Evolutionary conservation across 2,113 vertebrate species (phyloP).

Genomic region (Poeciliopsis turrubarensis): DNA sequence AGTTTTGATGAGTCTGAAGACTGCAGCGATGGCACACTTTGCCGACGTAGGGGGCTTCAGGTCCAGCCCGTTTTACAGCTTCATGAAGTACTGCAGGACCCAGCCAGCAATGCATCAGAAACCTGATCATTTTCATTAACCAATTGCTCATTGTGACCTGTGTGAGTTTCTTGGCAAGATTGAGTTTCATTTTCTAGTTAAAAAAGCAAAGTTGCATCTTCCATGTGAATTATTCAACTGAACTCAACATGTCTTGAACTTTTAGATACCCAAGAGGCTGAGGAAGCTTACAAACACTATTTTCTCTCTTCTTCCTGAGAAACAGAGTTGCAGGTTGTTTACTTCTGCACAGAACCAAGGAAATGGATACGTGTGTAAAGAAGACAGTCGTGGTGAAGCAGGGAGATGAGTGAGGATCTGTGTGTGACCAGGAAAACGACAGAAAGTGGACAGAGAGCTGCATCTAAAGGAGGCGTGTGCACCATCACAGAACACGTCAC

Average conservation of each 20-base stretch:
- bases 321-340: conserved; percentile 47
- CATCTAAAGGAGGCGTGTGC: conserved; percentile 52
- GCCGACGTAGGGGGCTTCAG: conserved; percentile 29
- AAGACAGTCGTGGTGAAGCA: conserved; percentile 41
- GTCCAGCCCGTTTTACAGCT: conserved; percentile 63
- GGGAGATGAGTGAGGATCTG: conserved; percentile 28
- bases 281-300: background rate
- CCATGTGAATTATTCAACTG: conserved; percentile 77
- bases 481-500: conserved; percentile 53
- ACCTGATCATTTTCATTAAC: conserved; percentile 81
- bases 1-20: conserved; percentile 60
- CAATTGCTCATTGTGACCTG: conserved; percentile 76
- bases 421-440: background rate
- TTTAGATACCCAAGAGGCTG: conserved; percentile 32
- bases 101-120: conserved; percentile 64
- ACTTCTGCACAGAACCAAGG: conserved; percentile 46
- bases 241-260: conserved; percentile 68
- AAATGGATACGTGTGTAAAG: conserved; percentile 65
- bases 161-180: conserved; percentile 71
- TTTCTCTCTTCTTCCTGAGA: conserved; percentile 12
- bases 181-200: conserved; percentile 78
- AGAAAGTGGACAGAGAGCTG: background rate
- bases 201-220: conserved; percentile 74
- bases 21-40: conserved; percentile 67
- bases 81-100: conserved; percentile 29